These are phyloP conservation scores for Drosophila pullipes DNA, from an alignment of 2,888 invertebrate species.

Conservation along the genomic window DNA sequence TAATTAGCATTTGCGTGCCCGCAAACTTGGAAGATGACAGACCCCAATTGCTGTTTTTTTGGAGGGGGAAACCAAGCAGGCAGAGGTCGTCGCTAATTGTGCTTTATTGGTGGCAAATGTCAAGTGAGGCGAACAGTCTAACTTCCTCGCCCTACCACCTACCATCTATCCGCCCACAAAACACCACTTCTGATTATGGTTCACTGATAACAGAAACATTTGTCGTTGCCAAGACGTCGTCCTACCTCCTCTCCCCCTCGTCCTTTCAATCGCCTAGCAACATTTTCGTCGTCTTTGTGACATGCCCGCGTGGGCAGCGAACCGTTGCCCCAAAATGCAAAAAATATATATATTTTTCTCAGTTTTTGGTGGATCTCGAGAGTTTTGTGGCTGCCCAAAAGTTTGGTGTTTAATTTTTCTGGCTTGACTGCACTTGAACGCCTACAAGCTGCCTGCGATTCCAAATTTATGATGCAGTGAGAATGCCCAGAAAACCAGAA, in stretches of 20 bases:
- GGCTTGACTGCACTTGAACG: conserved; percentile 60
- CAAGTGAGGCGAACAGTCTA: conserved; percentile 56
- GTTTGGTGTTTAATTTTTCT: conserved; percentile 54
- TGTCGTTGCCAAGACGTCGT: conserved; percentile 53
- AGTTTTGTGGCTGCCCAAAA: conserved; percentile 30
- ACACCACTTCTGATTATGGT: conserved; percentile 48
- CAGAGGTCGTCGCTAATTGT: conserved; percentile 61
- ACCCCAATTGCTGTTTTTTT: conserved; percentile 14
- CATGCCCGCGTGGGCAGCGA: conserved; percentile 36
- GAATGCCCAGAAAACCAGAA: conserved; percentile 32
- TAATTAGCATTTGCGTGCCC: conserved; percentile 74
- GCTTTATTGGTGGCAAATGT: conserved; percentile 75
- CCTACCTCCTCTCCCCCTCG: background rate
- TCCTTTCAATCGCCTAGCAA: conserved; percentile 4
- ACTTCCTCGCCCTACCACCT: background rate
- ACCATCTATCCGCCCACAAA: background rate
- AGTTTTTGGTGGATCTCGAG: conserved; percentile 5
- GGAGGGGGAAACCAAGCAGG: background rate
- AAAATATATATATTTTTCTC: background rate
- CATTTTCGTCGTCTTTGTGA: conserved; percentile 12
- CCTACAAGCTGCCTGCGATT: conserved; percentile 44
- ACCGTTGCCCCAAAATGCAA: conserved; percentile 56
- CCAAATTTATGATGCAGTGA: conserved; percentile 44
- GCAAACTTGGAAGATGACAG: conserved; percentile 42
- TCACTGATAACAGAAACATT: conserved; percentile 57